These are phyloP conservation scores for Hydropsyche betteni DNA, from an alignment of 2,888 invertebrate genomes.

Conservation along the genomic window DNA sequence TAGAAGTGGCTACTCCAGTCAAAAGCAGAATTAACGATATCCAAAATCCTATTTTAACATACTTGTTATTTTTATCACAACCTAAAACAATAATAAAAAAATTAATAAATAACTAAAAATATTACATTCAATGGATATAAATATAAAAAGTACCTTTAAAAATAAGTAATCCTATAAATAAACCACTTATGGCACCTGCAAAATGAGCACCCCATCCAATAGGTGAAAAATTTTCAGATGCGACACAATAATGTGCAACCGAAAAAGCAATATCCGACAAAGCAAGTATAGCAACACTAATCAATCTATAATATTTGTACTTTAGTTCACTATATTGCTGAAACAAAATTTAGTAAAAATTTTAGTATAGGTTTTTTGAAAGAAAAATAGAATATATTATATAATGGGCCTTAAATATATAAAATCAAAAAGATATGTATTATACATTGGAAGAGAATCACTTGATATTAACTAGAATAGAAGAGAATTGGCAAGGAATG, in stretches of 20 bases:
- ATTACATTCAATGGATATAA: not conserved
- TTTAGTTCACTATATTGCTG: slow-evolving; percentile 58
- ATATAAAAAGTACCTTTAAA: slow-evolving; percentile 59
- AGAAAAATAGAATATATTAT: no score
- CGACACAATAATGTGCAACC: slow-evolving; percentile 60
- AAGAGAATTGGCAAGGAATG: not conserved
- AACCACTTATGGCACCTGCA: slow-evolving; percentile 74
- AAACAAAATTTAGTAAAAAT: slow-evolving; percentile 50
- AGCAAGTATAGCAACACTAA: slow-evolving; percentile 71
- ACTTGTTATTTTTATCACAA: slow-evolving; percentile 39
- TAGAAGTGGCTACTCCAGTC: slow-evolving; percentile 54
- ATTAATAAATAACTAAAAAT: not conserved
- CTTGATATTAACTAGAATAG: no score
- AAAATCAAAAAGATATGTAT: no score
- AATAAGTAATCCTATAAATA: slow-evolving; percentile 70
- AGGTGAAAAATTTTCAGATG: slow-evolving; percentile 60
- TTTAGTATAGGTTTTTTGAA: no score
- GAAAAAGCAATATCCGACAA: slow-evolving; percentile 72
- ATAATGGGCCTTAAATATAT: no score
- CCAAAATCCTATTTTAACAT: slow-evolving; percentile 40
- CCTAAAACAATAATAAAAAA: slow-evolving; percentile 44
- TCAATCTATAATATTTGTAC: slow-evolving; percentile 62
- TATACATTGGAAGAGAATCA: no score
- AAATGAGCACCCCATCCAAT: slow-evolving; percentile 77
- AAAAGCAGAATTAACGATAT: slow-evolving; percentile 56